Base-by-base conservation (phyloP, 2,888 invertebrate species). In the Cheilosia impressa region DNA sequence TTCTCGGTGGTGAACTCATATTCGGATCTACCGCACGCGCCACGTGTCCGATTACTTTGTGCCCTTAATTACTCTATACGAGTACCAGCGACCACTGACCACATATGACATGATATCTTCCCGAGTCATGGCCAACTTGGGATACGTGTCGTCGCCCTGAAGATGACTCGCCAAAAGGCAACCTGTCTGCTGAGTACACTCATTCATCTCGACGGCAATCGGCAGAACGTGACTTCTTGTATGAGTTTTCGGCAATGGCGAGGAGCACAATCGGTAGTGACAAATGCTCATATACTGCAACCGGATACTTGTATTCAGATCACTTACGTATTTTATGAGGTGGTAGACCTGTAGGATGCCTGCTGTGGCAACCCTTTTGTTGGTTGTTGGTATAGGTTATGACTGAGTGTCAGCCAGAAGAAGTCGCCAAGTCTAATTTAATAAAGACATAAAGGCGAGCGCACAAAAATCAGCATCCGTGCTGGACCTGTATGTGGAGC, bases 251-350 rank as follows among this genome's bases (percentile, higher is more conserved):
- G 85, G 76, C 72, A 77, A 73, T 73, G 72, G 52, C 24, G 65
- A 47, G 19, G 47, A 47, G 47, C 47, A 47, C 78, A 72, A 73
- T 83, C 79, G 80, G 69, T 53, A 68, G 60, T 85, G 81, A 85
- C 81, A 85, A 85, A 80, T 69, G 80, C 45, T 17, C 43, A 6
- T 69, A 71, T 19, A 24, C 47, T 85, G 85, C 85, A 85, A 85
- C 81, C 81, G 85, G 85, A 85, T 85, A 81, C 85, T 77, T 85
- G 80, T 80, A 80, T 85, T 85, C 84, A 80, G 80, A 81, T 85
- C 81, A 81, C 58, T 62, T 62, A 68, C 62, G 55, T 22, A 57
- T 68, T 75, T 85, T 53, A 79, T 19, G 79, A 79, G 72, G 45
- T 79, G 79, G 63, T 63, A 71, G 80, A 60, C 75, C 80, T 22